phyloP scores from a whole-genome alignment of 2,797 vertebrate genomes.

The Gorsachius magnificus region DNA sequence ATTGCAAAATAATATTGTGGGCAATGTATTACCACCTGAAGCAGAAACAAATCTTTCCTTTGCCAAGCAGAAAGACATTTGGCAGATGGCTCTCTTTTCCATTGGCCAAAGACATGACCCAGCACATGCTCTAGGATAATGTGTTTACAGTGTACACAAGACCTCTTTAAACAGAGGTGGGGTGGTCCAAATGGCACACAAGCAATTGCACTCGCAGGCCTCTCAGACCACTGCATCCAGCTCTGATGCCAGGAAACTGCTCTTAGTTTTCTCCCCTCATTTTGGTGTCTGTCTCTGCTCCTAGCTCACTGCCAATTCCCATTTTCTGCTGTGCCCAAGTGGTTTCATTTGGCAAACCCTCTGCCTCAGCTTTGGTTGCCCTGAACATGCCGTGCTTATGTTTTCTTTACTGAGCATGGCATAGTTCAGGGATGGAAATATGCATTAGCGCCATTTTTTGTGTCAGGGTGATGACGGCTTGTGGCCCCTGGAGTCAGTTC shows the following conservation, averaged over 20 bases:
- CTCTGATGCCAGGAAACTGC: not conserved
- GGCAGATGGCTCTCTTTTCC: not conserved
- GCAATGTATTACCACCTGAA: not conserved
- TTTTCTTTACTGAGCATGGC: not conserved
- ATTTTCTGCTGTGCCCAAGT: not conserved
- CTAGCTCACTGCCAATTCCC: not conserved
- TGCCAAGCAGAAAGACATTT: not conserved
- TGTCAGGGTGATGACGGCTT: not conserved
- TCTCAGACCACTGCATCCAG: not conserved
- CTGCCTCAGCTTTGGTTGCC: not conserved
- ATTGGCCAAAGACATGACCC: not conserved
- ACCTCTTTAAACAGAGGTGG: not conserved
- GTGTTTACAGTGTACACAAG: not conserved
- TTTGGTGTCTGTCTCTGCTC: not conserved
- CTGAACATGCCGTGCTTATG: not conserved
- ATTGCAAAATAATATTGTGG: not conserved
- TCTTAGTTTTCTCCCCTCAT: not conserved
- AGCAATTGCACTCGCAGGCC: not conserved
- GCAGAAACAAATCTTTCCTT: not conserved
- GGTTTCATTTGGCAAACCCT: not conserved
- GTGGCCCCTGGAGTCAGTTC: not conserved
- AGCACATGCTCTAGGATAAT: not conserved
- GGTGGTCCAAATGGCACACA: not conserved
- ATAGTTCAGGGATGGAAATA: not conserved
- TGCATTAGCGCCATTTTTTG: not conserved